A percentile compares a stretch with the other conserved stretches of the same genome.
Conservation (phyloP, 2,113 vertebrate species). For the Thryonomys swinderianus region DNA sequence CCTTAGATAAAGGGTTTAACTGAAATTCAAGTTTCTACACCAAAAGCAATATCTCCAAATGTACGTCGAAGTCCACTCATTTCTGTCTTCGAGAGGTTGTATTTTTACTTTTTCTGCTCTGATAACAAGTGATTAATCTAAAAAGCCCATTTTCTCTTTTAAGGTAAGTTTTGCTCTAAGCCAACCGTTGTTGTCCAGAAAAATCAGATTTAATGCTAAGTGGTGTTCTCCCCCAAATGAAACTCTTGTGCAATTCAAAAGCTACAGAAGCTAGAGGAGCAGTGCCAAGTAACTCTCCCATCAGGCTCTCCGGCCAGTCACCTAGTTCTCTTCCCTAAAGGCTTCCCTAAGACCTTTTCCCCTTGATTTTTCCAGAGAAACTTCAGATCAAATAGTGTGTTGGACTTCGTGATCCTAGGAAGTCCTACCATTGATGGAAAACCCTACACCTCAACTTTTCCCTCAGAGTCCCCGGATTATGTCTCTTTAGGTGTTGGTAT, state of each 20-base stretch:
- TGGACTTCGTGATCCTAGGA: not conserved
- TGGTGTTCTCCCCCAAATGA: not conserved
- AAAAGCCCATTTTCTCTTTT: conserved; percentile 30
- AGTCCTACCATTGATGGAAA: not conserved
- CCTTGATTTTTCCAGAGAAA: not conserved
- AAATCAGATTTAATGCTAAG: conserved; percentile 1
- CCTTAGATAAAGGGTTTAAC: not conserved
- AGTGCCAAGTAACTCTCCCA: not conserved
- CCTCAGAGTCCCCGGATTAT: not conserved
- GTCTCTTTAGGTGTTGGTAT: not conserved
- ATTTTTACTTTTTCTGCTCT: conserved; percentile 7
- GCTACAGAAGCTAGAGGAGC: not conserved
- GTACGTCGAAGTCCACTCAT: not conserved
- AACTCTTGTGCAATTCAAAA: not conserved
- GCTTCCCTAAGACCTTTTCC: too few species aligned
- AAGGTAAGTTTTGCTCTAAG: conserved; percentile 6
- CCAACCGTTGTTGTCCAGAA: not conserved
- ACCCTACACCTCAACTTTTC: not conserved
- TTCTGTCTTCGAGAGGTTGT: not conserved
- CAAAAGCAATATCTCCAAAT: not conserved
- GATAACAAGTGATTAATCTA: not conserved
- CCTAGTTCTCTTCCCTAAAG: not conserved
- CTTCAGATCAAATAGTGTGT: not conserved
- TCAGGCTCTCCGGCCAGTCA: not conserved
- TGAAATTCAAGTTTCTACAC: not conserved